Percentiles rank a stretch among this genome's conserved stretches.
These are phyloP conservation scores for Origma solitaria DNA, from an alignment of 2,113 vertebrate genomes.

Conservation along the genomic window DNA sequence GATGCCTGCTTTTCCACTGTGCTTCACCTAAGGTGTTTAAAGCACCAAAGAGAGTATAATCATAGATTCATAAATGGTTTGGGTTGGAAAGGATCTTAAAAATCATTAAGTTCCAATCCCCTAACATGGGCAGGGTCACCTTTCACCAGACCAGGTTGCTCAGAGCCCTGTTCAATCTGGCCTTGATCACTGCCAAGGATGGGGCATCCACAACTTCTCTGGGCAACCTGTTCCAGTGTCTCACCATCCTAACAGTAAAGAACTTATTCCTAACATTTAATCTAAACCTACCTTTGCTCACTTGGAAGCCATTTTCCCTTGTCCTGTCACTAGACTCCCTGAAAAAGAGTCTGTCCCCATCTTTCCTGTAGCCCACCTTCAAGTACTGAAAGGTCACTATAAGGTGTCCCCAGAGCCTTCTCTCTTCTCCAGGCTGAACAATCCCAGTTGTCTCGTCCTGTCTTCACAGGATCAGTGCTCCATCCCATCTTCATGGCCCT, in stretches of 20 bases:
- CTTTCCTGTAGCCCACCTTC: background rate
- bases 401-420: background rate
- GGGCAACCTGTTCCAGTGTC: background rate
- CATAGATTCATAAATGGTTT: background rate
- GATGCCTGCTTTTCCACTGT: background rate
- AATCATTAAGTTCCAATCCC: background rate
- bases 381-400: background rate
- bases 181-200: background rate
- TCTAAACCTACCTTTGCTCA: background rate
- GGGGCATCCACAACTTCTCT: background rate
- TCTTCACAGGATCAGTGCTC: background rate
- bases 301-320: background rate
- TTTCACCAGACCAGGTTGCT: background rate
- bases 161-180: background rate
- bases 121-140: background rate
- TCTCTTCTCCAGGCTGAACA: background rate
- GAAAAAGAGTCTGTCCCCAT: background rate
- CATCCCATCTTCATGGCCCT: background rate
- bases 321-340: background rate
- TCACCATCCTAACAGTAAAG: background rate
- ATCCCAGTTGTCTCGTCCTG: accelerated
- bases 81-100: background rate
- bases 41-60: background rate
- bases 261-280: background rate
- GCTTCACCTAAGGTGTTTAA: background rate